Percentiles rank a stretch among this genome's conserved stretches.
These are phyloP conservation scores for Pachyramphus minor DNA, from an alignment of 2,113 vertebrate species.

Conservation along the genomic window DNA sequence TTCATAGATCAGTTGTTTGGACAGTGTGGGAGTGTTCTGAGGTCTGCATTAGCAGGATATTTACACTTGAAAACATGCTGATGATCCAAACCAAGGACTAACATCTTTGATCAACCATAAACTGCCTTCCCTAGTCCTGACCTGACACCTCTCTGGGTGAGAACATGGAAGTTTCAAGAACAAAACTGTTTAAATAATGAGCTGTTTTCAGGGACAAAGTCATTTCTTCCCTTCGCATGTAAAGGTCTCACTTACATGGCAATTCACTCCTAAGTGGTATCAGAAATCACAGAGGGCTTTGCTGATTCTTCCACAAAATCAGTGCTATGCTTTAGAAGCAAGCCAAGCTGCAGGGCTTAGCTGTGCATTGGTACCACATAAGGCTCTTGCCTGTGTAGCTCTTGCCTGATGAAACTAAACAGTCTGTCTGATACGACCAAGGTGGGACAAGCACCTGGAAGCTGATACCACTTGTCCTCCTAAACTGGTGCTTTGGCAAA, in stretches of 20 bases:
- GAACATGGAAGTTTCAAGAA: neutral
- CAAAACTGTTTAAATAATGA: constrained; percentile 38
- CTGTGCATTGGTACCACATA: rapidly evolving
- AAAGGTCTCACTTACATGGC: neutral
- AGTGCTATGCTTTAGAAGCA: neutral
- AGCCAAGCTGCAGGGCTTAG: neutral
- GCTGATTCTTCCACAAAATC: neutral
- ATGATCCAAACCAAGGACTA: constrained; percentile 26
- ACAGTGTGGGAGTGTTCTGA: constrained; percentile 52
- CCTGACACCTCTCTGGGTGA: constrained; percentile 42
- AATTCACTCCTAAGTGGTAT: neutral
- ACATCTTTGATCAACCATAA: constrained; percentile 58
- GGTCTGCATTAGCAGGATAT: constrained; percentile 62
- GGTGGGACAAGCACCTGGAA: neutral
- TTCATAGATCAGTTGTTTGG: constrained; percentile 62
- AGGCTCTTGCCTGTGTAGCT: neutral
- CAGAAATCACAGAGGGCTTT: neutral
- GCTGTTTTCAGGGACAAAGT: constrained; percentile 17
- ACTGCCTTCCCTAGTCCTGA: constrained; percentile 29
- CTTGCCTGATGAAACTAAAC: neutral
- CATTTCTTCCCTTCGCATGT: neutral
- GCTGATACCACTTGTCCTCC: neutral
- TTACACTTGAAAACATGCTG: constrained; percentile 60
- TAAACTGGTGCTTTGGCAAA: neutral
- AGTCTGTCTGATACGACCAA: rapidly evolving